Evolutionary conservation across 2,113 vertebrate species (phyloP), one percentile per base, ranked within the genome.

Genomic region (Candoia aspera): DNA sequence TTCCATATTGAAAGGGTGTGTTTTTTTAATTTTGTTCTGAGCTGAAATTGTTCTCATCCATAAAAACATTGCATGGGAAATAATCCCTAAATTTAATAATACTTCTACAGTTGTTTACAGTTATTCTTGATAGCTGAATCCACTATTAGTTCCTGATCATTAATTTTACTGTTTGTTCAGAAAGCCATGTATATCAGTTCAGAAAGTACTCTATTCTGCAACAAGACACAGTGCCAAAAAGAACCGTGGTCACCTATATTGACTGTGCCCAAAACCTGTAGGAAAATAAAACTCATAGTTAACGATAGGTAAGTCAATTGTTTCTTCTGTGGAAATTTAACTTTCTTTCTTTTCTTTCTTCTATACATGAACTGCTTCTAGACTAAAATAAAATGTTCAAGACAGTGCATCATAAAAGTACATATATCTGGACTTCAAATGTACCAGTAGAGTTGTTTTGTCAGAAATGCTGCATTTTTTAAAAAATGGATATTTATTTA

Each of bases 251-350:
- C 97, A 89, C 96, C 97, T 87, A 90, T 96, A 64, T 95, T 97
- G 91, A 96, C 91, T 11, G 68, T 96, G 84, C 96, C 97, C 94
- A 97, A 96, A 90, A 98, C 98, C 91, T 97, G 96, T 96, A 98
- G 97, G 95, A 97, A 96, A 94, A 96, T 97, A 93, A 98, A 98
- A 87, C 96, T 98, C 73, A 33, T 97, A 91, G 97, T 97, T n/a
- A 97, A 98, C 94, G 97, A 98, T 55, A 97, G 97, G 98, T 98
- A 92, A 98, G 97, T 98, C 42, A 64, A 58, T 55, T 37, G 1
- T 37, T 55, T 46, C 33, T 91, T 17, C 15, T 53, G 11, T 62
- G 19, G 33, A 79, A n/a, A 90, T 83, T 24, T 8, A 57, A 54
- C 10, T 9, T 58, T 37, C 10, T 5, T 13, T n/a, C 62, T 29